Base-by-base conservation (phyloP, 2,113 vertebrate genomes). In the Crotalus viridis region DNA sequence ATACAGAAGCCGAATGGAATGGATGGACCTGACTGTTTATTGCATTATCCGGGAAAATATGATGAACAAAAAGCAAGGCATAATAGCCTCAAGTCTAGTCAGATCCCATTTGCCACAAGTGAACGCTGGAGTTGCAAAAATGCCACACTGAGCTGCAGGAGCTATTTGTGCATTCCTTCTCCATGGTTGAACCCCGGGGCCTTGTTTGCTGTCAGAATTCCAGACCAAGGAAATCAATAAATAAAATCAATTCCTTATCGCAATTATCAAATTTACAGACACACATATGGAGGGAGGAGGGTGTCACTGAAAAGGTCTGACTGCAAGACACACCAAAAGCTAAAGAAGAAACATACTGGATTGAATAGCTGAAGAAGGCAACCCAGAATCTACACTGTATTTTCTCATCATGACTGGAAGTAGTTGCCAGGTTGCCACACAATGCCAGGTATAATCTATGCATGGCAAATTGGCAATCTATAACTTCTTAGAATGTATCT, bases 101-200 rank as follows among this genome's bases (percentile, higher is more conserved):
- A 85, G 54, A 90, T 93, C 69, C 56, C 9, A 74, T 52, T 46
- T 33, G 33, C 43, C 59, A 28, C 19, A 64, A 91, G 61, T 43
- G 92, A 85, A 92, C 10, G 0, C 26, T 89, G 57, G 4, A 93
- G 74, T 88, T 2, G 0, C 39, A n/a, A 10, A 0, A 0, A 0
- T 39, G 0, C 0, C 0, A 43, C 24, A 89, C 3, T 22, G 52
- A 43, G 54, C 54, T 56, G 54, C 2, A 10, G 4, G 51, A 0
- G 56, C 52, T 46, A 90, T 10, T 0, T 13, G 69, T 91, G 19
- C 0, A 1, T 19, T 89, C 10, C 51, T 39, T 87, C 81, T 64
- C 55, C 81, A 19, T 10, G 0, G 52, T 15, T 28, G 5, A 2
- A 8, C 6, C 55, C 9, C n/a, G 51, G 39, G 39, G 81, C 81